Evolutionary conservation across 2,888 invertebrate species (phyloP), one percentile per base, ranked within the genome.

Genomic region (Strigamia crassipes): DNA sequence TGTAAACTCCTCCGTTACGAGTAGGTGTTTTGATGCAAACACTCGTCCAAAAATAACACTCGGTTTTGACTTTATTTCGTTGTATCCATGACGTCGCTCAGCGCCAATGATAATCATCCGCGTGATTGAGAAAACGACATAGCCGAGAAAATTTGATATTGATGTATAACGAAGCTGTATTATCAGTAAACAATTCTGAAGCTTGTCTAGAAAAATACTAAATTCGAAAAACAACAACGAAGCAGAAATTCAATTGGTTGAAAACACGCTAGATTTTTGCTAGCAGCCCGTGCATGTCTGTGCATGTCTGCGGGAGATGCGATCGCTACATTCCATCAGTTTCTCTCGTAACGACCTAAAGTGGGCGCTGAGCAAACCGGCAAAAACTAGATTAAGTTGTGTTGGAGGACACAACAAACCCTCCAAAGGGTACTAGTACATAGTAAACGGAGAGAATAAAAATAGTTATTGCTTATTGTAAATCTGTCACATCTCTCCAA

Each of bases 401-500:
- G 61, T 66, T 66, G 18, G 61, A 66, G 21, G 21, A 66, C 21
- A 1, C 21, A 66, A 46, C 46, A 46, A 46, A 13, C 46, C 46
- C n/a, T n/a, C 46, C 61, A 8, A 23, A 23, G 21, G 38, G 10
- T 10, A 38, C 27, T 27, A 27, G 27, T 66, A 23, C 61, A 66
- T 66, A 23, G 12, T 66, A 66, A 66, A 66, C 2, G 21, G 15
- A 46, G 46, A n/a, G 46, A 15, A 0, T n/a, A 66, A 13, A 51
- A 66, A 61, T 61, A 61, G n/a, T 61, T 61, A 61, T 61, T 61
- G 61, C 61, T 13, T 21, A 61, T 61, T 61, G 13, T 61, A 61
- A 61, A 61, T 9, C 61, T 66, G 61, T 66, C 21, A 66, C 61
- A 18, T 1, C 3, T 66, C 21, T 23, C 3, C 61, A 23, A 18